Evolutionary conservation across 2,888 invertebrate species (phyloP).

Genomic region (Plebejus melissa): DNA sequence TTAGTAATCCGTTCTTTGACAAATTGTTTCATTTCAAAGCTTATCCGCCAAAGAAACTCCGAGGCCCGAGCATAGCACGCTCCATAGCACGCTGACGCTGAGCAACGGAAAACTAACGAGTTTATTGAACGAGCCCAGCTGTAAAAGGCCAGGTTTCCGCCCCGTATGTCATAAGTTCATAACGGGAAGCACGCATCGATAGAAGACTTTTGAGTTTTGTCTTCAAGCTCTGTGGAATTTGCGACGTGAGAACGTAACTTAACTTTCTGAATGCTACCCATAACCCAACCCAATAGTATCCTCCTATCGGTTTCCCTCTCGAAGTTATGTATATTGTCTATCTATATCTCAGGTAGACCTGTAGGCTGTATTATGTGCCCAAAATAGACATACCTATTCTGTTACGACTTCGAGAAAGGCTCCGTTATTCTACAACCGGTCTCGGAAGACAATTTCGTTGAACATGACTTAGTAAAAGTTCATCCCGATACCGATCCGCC

Average conservation of each 20-base stretch:
- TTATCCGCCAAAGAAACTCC: background rate
- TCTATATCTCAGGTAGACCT: too few relatives aligned
- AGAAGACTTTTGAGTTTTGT: background rate
- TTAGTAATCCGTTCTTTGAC: too few relatives aligned
- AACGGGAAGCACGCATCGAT: background rate
- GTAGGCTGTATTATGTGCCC: background rate
- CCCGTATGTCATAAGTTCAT: background rate
- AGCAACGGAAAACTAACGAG: background rate
- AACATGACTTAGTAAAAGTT: slow-evolving; percentile 13
- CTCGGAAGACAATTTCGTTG: slow-evolving; percentile 3
- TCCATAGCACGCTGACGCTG: background rate
- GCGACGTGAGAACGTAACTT: background rate
- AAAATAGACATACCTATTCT: background rate
- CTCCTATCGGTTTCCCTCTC: background rate
- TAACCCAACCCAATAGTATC: background rate
- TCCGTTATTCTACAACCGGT: background rate
- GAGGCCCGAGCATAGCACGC: background rate
- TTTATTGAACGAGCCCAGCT: background rate
- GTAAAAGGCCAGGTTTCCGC: too few relatives aligned
- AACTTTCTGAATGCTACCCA: background rate
- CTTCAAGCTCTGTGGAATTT: background rate
- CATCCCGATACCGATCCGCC: background rate
- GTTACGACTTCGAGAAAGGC: background rate
- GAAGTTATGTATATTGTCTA: background rate
- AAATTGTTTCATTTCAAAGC: too few relatives aligned